Base-by-base conservation (phyloP, 1,140 invertebrate genomes). In the Zaprionus kolodkinae region DNA sequence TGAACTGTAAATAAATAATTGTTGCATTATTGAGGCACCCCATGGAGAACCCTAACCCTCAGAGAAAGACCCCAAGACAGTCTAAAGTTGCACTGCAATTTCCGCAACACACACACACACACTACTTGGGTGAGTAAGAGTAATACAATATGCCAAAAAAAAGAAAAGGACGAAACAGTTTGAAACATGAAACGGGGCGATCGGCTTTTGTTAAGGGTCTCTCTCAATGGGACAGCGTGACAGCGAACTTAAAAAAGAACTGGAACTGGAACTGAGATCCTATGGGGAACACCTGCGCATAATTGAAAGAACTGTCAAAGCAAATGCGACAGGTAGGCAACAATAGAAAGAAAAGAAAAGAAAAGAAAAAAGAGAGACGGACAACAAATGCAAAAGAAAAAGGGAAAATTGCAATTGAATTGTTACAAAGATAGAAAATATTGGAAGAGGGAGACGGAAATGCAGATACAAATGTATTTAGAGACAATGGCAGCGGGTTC, bases 121-220 rank as follows among this genome's bases (percentile, higher is more conserved):
- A n/a, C n/a, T n/a, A n/a, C n/a, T n/a, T n/a, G n/a, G n/a, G n/a
- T n/a, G n/a, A n/a, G n/a, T n/a, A n/a, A n/a, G n/a, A n/a, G 74
- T 75, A 85, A 85, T 71, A 84, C 65, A 85, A 84, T 81, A 79
- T 76, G 72, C n/a, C 48, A 3, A 7, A 10, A 66, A 21, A 21
- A 21, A 21, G 21, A 21, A 21, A 80, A 70, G 76, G 69, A 87
- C 76, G 83, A 60, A 59, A 69, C 72, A 77, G 72, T 54, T 68
- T 88, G 83, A 88, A 87, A 88, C 64, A 83, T 60, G 61, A 88
- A 79, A 77, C 79, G 52, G 3, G 52, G 45, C 66, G 56, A 56
- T 62, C 27, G 27, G 54, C 70, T 67, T 78, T 86, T 84, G 73
- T 76, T 76, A n/a, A 54, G 40, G 43, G 15, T 7, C 21, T 7